Base-by-base conservation (phyloP, 2,113 vertebrate species). In the Prunella himalayana region DNA sequence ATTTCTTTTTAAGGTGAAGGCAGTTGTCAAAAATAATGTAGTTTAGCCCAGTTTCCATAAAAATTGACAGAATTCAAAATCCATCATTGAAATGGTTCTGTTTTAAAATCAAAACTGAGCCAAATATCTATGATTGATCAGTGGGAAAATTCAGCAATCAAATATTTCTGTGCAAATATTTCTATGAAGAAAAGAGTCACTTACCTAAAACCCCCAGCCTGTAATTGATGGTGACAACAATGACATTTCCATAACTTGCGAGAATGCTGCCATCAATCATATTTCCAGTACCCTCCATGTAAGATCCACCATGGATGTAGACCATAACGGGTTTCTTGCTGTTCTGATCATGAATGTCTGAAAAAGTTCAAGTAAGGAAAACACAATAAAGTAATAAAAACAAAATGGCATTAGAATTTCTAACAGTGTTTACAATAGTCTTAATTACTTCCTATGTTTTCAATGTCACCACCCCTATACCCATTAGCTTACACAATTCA, bases 201-300 rank as follows among this genome's bases (percentile, higher is more conserved):
- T 99, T 98, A 99, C 99, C 99, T 70, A 99, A 94, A 50, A 99
- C 97, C 13, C 99, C 99, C 24, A 99, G 98, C 42, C 99, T 98
- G 96, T 99, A 99, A 98, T 99, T 99, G 65, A 99, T 96, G 37
- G 99, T 99, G 84, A 99, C 96, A 84, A 99, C 99, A 76, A 99
- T 99, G 91, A 99, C 99, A 44, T 99, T 99, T 61, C 99, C 99
- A 11, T 99, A 99, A 95, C 99, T 99, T 22, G 99, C 99, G 0
- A 99, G 97, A 82, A 99, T 98, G 92, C 99, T 99, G 64, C 99
- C 99, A 68, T 99, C 99, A n/a, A 99, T 98, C 98, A 99, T 99
- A 87, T 99, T 99, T 8, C 99, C 99, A 0, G 99, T 99, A 22
- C 99, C 99, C 77, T 99, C 99, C 96, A 99, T 99, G 88, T 99